Conservation (phyloP, 1,140 invertebrate species). For the Drosophila sechellia region DNA sequence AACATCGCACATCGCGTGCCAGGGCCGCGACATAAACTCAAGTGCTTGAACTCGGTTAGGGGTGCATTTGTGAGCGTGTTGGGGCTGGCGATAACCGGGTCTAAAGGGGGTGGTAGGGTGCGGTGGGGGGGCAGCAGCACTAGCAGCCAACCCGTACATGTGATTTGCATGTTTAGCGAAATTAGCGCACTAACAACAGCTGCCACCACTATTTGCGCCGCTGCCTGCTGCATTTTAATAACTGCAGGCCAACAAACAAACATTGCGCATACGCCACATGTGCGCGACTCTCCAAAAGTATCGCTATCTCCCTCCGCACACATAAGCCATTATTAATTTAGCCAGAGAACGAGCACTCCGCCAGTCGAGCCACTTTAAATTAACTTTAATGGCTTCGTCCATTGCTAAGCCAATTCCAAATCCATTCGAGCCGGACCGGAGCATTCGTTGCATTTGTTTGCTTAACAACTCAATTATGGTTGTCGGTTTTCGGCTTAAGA, state of each 20-base stretch:
- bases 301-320: slow-evolving; percentile 16
- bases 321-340: slow-evolving; percentile 80
- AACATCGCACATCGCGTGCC: slow-evolving; percentile 76
- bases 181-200: slow-evolving; percentile 81
- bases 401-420: slow-evolving; percentile 62
- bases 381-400: slow-evolving; percentile 62
- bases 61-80: slow-evolving; percentile 21
- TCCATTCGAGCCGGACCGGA: slow-evolving; percentile 30
- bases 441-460: slow-evolving; percentile 63
- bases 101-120: not conserved
- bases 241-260: slow-evolving; percentile 70
- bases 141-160: slow-evolving; percentile 54
- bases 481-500: slow-evolving; percentile 15
- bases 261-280: slow-evolving; percentile 74
- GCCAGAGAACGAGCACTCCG: slow-evolving; percentile 41
- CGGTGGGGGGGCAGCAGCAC: slow-evolving; percentile 12
- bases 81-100: not conserved
- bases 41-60: slow-evolving; percentile 67
- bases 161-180: slow-evolving; percentile 81
- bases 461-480: slow-evolving; percentile 75
- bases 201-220: slow-evolving; percentile 42
- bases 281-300: slow-evolving; percentile 24
- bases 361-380: slow-evolving; percentile 65
- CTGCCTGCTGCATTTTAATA: slow-evolving; percentile 68
- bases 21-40: slow-evolving; percentile 71